phyloP scores from a whole-genome alignment of 2,888 invertebrate genomes.

The Tetragonisca angustula region DNA sequence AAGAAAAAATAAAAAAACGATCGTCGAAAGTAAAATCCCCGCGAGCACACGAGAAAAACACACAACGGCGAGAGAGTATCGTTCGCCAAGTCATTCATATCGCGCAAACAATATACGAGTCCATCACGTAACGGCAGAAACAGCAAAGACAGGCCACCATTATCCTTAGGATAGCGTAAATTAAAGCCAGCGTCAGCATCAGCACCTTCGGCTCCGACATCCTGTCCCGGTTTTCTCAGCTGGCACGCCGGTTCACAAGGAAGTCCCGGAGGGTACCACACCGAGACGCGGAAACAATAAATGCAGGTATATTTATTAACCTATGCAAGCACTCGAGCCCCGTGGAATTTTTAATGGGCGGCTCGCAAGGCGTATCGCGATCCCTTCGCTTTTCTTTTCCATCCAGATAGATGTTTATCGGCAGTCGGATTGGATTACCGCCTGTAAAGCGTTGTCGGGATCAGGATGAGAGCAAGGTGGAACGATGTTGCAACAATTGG shows the following conservation, averaged over 20 bases:
- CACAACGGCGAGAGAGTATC: not conserved
- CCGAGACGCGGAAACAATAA: conserved; percentile 46
- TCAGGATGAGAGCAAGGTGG: conserved; percentile 9
- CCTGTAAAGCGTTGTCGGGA: conserved; percentile 10
- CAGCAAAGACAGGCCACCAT: not conserved
- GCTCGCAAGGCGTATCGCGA: conserved; percentile 21
- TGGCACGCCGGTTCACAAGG: conserved; percentile 1
- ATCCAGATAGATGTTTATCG: conserved; percentile 41
- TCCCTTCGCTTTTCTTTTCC: not conserved
- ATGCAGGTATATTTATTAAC: conserved; percentile 43
- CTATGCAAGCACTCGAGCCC: not conserved
- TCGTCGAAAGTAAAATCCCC: no score
- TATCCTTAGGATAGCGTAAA: conserved; percentile 1
- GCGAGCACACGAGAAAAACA: no score
- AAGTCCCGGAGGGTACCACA: conserved; percentile 17
- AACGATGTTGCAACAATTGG: conserved; percentile 28
- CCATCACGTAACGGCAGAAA: not conserved
- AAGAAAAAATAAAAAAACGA: no score
- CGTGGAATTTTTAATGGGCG: conserved; percentile 13
- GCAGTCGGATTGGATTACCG: conserved; percentile 39
- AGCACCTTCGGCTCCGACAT: not conserved
- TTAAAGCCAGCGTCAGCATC: not conserved
- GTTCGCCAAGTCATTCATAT: not conserved
- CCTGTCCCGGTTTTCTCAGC: conserved; percentile 9
- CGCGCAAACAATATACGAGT: not conserved